Conservation (phyloP, 2,797 vertebrate species). For the Arremon brunneinucha region DNA sequence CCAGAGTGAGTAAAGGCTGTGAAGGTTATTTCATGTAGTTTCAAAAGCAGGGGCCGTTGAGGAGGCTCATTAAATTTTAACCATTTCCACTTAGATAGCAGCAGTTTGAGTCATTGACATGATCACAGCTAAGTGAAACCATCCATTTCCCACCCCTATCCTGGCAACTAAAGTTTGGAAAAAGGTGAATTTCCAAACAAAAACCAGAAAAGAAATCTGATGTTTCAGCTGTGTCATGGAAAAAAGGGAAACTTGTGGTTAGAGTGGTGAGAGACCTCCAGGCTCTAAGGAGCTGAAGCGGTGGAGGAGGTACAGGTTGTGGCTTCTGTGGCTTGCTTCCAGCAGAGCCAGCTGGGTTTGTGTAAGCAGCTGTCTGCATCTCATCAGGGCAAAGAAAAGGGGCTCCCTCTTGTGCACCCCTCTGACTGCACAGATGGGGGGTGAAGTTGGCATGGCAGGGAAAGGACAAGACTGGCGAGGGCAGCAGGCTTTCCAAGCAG, state of each 20-base stretch:
- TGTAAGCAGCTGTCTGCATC: neutral
- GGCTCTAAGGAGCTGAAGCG: neutral
- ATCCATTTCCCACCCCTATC: neutral
- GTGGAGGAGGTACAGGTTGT: neutral
- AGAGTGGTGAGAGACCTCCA: neutral
- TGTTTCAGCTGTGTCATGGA: neutral
- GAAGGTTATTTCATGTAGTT: conserved; percentile 1
- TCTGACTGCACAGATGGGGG: neutral
- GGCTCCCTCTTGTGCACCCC: neutral
- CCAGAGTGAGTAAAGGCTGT: neutral
- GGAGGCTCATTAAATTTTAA: conserved; percentile 16
- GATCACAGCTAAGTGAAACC: neutral
- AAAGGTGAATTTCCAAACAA: neutral
- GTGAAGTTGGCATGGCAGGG: neutral
- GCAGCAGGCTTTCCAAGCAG: neutral
- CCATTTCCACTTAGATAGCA: neutral
- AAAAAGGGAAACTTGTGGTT: neutral
- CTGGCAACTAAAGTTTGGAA: neutral
- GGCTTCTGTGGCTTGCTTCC: neutral
- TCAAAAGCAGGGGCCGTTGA: neutral
- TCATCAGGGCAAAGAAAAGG: neutral
- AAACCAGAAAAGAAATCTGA: neutral
- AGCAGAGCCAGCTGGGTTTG: neutral
- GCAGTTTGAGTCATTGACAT: neutral
- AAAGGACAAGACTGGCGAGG: neutral